A percentile compares a stretch with the other conserved stretches of the same genome.
phyloP scores from a whole-genome alignment of 2,888 invertebrate genomes.

The Vannuccia rotundouncinata region DNA sequence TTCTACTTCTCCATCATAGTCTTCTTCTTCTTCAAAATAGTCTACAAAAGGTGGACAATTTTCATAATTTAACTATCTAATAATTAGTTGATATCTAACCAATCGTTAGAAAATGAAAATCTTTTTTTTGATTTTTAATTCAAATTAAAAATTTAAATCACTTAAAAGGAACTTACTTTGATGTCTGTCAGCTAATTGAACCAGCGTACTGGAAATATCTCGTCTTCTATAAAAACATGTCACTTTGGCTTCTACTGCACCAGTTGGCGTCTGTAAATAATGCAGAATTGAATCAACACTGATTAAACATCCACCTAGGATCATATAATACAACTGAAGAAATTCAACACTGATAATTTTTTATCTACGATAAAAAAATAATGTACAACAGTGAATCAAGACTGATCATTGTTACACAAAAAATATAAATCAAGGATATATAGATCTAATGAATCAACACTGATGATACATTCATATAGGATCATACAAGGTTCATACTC shows the following conservation, averaged over 20 bases:
- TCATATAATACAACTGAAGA: too few relatives aligned
- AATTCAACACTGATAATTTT: too few relatives aligned
- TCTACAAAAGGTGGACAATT: not conserved
- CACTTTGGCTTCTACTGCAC: conserved; percentile 98
- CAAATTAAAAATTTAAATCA: not conserved
- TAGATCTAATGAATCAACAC: too few relatives aligned
- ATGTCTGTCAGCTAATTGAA: conserved; percentile 96
- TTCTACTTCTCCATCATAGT: not conserved
- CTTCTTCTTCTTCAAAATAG: not conserved
- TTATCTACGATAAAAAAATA: too few relatives aligned
- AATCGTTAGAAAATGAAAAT: too few relatives aligned
- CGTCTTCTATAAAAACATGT: conserved; percentile 97
- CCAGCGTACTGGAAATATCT: conserved; percentile 88
- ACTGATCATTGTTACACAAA: too few relatives aligned
- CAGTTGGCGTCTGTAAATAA: conserved; percentile 76
- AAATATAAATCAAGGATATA: too few relatives aligned
- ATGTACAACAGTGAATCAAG: too few relatives aligned
- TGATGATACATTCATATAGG: too few relatives aligned
- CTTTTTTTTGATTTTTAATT: not conserved
- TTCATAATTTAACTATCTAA: not conserved
- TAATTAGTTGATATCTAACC: not conserved
- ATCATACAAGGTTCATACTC: too few relatives aligned
- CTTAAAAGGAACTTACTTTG: conserved; percentile 60
- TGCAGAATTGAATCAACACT: too few relatives aligned
- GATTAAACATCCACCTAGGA: too few relatives aligned